These are phyloP conservation scores for Diadumene lineata DNA, from an alignment of 92 coral and sea anemone species.

Conservation along the genomic window DNA sequence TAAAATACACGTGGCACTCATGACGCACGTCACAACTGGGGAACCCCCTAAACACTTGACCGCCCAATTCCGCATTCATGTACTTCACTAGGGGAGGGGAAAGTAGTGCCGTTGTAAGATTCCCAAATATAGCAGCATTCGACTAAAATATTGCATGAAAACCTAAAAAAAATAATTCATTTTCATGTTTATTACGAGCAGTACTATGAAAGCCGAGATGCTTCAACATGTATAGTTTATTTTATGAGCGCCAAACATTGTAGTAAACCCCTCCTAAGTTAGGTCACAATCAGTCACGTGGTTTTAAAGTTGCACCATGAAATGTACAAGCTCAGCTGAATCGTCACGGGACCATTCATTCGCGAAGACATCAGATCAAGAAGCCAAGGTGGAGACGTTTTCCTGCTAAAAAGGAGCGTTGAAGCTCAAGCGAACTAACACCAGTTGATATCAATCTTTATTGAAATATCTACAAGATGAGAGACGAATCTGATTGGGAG, in stretches of 20 bases:
- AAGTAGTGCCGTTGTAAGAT: background rate
- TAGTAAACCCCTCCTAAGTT: background rate
- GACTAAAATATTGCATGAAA: background rate
- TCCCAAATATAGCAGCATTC: background rate
- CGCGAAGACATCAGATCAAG: background rate
- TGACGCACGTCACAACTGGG: conserved; percentile 27
- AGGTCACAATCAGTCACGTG: conserved; percentile 19
- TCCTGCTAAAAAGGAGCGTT: conserved; percentile 3
- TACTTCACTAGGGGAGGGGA: conserved; percentile 14
- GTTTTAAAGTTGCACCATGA: conserved; percentile 9
- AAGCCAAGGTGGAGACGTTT: conserved; percentile 24
- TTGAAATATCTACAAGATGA: conserved; percentile 19
- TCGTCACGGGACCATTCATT: conserved; percentile 21
- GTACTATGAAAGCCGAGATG: background rate
- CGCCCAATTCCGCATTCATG: conserved; percentile 32
- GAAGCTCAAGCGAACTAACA: background rate
- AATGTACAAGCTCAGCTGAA: conserved; percentile 31
- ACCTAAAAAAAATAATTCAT: background rate
- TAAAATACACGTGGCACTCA: conserved; percentile 20
- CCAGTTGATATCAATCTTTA: background rate
- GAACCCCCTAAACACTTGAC: background rate
- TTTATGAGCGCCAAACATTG: background rate
- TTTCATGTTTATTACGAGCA: background rate
- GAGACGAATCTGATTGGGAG: conserved; percentile 25
- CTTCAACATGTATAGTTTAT: background rate